A percentile compares a stretch with the other conserved stretches of the same genome.
Evolutionary conservation across 2,888 invertebrate species (phyloP).

Genomic region (Chloromyia formosa): DNA sequence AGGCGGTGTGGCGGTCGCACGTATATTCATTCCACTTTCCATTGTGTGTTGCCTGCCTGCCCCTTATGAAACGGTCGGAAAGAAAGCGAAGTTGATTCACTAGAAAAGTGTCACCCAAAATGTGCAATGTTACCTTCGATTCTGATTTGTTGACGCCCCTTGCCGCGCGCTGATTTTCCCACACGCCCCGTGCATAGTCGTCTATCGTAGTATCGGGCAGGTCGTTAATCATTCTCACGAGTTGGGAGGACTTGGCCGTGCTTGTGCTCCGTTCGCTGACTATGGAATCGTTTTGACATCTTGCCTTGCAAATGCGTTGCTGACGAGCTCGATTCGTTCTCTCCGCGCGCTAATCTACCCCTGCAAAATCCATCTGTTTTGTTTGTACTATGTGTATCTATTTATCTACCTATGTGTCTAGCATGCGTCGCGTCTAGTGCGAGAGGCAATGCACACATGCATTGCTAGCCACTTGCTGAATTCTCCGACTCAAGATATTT

Average conservation of each 20-base stretch:
- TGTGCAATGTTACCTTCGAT: conserved; percentile 12
- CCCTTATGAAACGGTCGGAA: background rate
- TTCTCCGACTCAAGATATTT: background rate
- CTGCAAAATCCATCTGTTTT: background rate
- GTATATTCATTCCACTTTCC: too few relatives aligned
- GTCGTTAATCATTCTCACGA: conserved; percentile 33
- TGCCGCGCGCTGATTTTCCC: background rate
- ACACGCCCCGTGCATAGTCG: background rate
- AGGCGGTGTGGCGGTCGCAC: too few relatives aligned
- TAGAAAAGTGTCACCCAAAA: conserved; percentile 17
- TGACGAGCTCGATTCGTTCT: background rate
- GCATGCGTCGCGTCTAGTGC: background rate
- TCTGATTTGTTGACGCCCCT: background rate
- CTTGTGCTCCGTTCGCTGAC: too few relatives aligned
- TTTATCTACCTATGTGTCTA: background rate
- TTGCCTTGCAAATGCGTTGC: conserved; percentile 5
- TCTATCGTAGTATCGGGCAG: background rate
- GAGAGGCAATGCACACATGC: conserved; percentile 25
- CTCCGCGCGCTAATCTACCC: background rate
- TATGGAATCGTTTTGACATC: conserved; percentile 9
- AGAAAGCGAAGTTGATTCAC: background rate
- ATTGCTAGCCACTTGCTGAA: conserved; percentile 9
- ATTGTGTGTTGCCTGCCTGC: too few relatives aligned
- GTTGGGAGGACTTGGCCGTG: conserved; percentile 21
- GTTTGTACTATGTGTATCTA: background rate